phyloP scores from a whole-genome alignment of 2,113 vertebrate species.

The Henicopernis longicauda region DNA sequence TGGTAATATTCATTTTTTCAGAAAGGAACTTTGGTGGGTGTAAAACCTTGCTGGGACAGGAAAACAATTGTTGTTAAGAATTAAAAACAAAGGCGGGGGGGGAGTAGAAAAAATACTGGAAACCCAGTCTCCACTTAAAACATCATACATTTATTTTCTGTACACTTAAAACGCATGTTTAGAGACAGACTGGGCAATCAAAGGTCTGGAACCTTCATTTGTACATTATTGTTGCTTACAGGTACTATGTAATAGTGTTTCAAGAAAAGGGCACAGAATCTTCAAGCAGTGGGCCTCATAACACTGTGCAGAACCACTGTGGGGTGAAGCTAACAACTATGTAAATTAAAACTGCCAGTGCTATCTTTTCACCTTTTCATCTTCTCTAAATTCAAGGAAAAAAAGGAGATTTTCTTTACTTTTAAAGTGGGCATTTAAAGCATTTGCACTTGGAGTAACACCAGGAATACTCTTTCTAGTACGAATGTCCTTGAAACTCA shows the following conservation, averaged over 20 bases:
- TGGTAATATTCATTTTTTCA: background rate
- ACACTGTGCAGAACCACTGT: background rate
- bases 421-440: background rate
- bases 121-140: background rate
- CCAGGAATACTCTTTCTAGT: background rate
- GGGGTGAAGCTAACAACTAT: background rate
- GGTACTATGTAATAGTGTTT: background rate
- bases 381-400: background rate
- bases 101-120: background rate
- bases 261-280: background rate
- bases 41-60: background rate
- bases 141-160: background rate
- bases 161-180: background rate
- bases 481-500: background rate
- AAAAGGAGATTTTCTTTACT: background rate
- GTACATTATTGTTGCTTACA: background rate
- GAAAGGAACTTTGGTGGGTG: background rate
- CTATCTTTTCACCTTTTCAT: background rate
- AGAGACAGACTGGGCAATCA: background rate
- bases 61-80: background rate
- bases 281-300: background rate
- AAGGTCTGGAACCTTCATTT: background rate
- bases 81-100: rapidly evolving
- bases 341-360: background rate
- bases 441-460: background rate